These are phyloP conservation scores for Drosophila ogumai DNA, from an alignment of 1,140 invertebrate genomes.

Conservation along the genomic window DNA sequence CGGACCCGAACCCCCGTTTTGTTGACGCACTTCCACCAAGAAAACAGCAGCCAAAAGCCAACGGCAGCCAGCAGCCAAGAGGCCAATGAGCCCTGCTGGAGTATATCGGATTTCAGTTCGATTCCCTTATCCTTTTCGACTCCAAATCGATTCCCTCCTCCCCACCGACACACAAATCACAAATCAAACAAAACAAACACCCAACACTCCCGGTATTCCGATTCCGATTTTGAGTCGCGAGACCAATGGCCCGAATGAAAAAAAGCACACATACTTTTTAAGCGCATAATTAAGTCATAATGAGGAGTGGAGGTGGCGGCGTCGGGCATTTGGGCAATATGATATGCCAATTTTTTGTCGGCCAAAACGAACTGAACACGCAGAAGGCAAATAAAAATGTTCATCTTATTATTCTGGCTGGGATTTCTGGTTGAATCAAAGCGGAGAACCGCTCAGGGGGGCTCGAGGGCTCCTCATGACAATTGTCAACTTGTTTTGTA, in stretches of 20 bases:
- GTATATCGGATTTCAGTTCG: conserved; percentile 50
- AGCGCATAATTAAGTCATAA: conserved; percentile 83
- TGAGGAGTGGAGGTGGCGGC: conserved; percentile 46
- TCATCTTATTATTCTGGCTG: conserved; percentile 79
- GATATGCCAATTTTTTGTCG: conserved; percentile 73
- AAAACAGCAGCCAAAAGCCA: conserved; percentile 22
- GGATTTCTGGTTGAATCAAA: conserved; percentile 77
- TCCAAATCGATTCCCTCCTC: conserved; percentile 6
- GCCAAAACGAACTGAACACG: conserved; percentile 28
- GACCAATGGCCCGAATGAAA: conserved; percentile 57
- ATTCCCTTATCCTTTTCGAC: conserved; percentile 23
- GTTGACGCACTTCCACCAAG: conserved; percentile 65
- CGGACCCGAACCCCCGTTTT: conserved; percentile 18
- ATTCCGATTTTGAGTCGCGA: conserved; percentile 18
- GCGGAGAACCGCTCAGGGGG: conserved; percentile 23
- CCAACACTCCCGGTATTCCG: conserved; percentile 1
- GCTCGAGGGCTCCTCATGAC: conserved; percentile 58
- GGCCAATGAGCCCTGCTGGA: conserved; percentile 67
- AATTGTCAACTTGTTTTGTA: conserved; percentile 79
- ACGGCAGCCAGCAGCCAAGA: conserved; percentile 30
- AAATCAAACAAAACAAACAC: conserved; percentile 16
- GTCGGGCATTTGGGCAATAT: conserved; percentile 31
- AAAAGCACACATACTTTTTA: conserved; percentile 61
- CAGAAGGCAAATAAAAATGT: conserved; percentile 71
- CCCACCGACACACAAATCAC: conserved; percentile 1